Percentiles rank a stretch among this genome's conserved stretches.
Evolutionary conservation across 2,797 vertebrate genomes (phyloP).

Genomic region (Anisognathus igniventris): DNA sequence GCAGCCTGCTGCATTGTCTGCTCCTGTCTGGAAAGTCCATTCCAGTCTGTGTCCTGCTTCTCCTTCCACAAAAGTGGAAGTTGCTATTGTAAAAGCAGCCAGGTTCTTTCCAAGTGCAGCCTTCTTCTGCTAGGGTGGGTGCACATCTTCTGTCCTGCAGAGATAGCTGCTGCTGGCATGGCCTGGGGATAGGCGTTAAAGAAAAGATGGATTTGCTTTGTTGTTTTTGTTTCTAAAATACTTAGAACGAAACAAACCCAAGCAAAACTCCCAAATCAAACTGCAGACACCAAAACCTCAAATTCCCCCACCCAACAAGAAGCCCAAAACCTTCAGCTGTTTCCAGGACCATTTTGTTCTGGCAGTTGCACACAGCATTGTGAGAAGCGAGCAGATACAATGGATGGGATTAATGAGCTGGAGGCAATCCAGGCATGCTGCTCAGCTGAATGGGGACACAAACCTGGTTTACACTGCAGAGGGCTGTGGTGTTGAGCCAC

Average conservation of each 20-base stretch:
- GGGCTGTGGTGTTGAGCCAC: not conserved
- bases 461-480: not conserved
- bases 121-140: not conserved
- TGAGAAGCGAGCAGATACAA: not conserved
- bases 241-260: not conserved
- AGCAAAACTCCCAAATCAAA: not conserved
- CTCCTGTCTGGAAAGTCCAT: not conserved
- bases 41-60: not conserved
- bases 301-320: accelerated
- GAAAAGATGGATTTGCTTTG: not conserved
- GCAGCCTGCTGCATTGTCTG: not conserved
- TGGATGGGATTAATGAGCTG: not conserved
- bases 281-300: not conserved
- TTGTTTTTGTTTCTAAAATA: not conserved
- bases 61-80: not conserved
- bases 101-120: not conserved
- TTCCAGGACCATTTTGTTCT: not conserved
- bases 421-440: not conserved
- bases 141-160: not conserved
- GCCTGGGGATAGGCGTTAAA: accelerated
- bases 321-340: not conserved
- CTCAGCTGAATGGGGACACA: not conserved
- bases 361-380: not conserved
- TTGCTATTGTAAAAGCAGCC: not conserved
- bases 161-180: not conserved